Evolutionary conservation across 2,888 invertebrate genomes (phyloP).

Genomic region (Polyommatus icarus): DNA sequence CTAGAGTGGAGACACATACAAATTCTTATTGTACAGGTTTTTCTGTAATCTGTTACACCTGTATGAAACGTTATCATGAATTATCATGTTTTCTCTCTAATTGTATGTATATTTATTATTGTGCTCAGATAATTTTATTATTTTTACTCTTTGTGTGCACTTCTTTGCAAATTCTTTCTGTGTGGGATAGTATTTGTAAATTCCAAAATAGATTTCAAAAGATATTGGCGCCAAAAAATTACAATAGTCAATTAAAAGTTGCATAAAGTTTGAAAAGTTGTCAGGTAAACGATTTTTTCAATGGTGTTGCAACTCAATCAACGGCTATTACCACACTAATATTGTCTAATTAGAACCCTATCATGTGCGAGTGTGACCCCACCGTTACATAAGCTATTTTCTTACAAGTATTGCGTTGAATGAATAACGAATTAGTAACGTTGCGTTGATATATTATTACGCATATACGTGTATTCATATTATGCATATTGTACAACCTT

Average conservation of each 20-base stretch:
- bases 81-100: too few species aligned
- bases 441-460: conserved; percentile 14
- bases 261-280: conserved; percentile 24
- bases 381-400: conserved; percentile 56
- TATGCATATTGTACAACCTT: not conserved
- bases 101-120: too few species aligned
- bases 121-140: too few species aligned
- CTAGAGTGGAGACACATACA: too few species aligned
- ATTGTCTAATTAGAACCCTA: conserved; percentile 72
- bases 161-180: not conserved
- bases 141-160: not conserved
- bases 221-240: not conserved
- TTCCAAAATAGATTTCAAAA: not conserved
- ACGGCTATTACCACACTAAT: conserved; percentile 59
- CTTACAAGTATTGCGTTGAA: conserved; percentile 43
- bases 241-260: conserved; percentile 10
- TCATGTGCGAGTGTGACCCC: conserved; percentile 65
- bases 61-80: too few species aligned
- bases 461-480: not conserved
- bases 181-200: too few species aligned
- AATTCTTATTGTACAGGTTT: too few species aligned
- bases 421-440: conserved; percentile 6
- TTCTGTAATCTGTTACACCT: too few species aligned
- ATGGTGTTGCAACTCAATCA: conserved; percentile 44
- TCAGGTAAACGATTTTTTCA: conserved; percentile 42